Evolutionary conservation across 1,140 invertebrate genomes (phyloP), one percentile per base, ranked within the genome.

Genomic region (Littorina saxatilis): DNA sequence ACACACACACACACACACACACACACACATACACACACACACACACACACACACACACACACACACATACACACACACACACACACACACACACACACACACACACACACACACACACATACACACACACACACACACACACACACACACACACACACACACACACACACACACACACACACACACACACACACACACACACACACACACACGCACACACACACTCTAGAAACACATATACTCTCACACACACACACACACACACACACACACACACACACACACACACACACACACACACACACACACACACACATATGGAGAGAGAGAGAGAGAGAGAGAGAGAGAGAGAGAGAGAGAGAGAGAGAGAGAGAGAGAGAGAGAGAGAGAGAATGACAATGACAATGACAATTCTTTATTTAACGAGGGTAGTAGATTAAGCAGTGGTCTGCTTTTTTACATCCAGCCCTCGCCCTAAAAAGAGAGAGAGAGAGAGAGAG

Each of bases 221-320:
- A 83, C 7, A 27, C 35, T 37, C 63, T 13, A 90, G 90, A 90
- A 81, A 93, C 92, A 80, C 90, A 37, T 23, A 35, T 7, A 73
- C 37, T 1, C 37, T 1, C n/a, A 72, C 68, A 32, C 32, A 72
- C 68, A 32, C 68, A 72, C 68, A 72, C 68, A 72, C 68, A 20
- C 39, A 37, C 70, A 73, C 70, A 72, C 68, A 37, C 70, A 73
- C 70, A 37, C 70, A 37, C 37, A 37, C 70, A 40, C 70, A 23
- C 68, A 5, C 23, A 73, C n/a, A 11, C n/a, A 23, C 20, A 40
- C 7, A 72, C 32, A 20, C 32, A 37, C 39, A n/a, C 17, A 40
- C 43, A 43, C 37, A 73, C 70, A 73, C 37, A 37, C 32, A 23
- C 37, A 73, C 70, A 23, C 20, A 37, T 27, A 73, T 23, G 11